Conservation (phyloP, 2,888 invertebrate genomes). For the Pollenia angustigena region DNA sequence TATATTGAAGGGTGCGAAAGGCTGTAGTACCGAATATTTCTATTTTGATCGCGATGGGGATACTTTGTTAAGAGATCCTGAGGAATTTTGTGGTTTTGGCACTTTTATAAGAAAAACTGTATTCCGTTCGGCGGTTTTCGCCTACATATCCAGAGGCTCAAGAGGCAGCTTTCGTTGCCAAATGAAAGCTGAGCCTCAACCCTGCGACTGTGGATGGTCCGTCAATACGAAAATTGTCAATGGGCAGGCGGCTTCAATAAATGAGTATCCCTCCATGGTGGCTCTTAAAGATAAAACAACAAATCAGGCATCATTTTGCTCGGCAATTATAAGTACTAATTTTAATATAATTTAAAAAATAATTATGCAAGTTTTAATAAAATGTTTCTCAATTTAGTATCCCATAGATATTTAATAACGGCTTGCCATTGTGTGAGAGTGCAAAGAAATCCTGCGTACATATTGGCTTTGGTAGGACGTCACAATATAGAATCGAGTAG, state of each 20-base stretch:
- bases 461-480: constrained; percentile 84
- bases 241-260: constrained; percentile 85
- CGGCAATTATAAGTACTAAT: constrained; percentile 83
- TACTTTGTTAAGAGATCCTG: constrained; percentile 76
- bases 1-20: constrained; percentile 63
- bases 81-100: constrained; percentile 81
- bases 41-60: constrained; percentile 82
- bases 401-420: constrained; percentile 84
- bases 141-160: constrained; percentile 78
- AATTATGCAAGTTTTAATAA: too few relatives aligned
- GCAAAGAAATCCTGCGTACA: constrained; percentile 70
- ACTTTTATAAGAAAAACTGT: constrained; percentile 75
- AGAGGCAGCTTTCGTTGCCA: constrained; percentile 79
- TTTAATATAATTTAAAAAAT: not conserved
- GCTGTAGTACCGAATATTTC: constrained; percentile 80
- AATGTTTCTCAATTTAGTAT: constrained; percentile 74
- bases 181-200: constrained; percentile 74
- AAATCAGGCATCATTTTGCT: constrained; percentile 83
- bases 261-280: constrained; percentile 87
- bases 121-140: constrained; percentile 78
- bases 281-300: constrained; percentile 81
- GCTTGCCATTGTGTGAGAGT: constrained; percentile 85
- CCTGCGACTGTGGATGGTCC: constrained; percentile 83
- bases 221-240: constrained; percentile 85
- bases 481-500: not conserved